These are phyloP conservation scores for Lonchura striata DNA, from an alignment of 2,113 vertebrate species.

Conservation along the genomic window DNA sequence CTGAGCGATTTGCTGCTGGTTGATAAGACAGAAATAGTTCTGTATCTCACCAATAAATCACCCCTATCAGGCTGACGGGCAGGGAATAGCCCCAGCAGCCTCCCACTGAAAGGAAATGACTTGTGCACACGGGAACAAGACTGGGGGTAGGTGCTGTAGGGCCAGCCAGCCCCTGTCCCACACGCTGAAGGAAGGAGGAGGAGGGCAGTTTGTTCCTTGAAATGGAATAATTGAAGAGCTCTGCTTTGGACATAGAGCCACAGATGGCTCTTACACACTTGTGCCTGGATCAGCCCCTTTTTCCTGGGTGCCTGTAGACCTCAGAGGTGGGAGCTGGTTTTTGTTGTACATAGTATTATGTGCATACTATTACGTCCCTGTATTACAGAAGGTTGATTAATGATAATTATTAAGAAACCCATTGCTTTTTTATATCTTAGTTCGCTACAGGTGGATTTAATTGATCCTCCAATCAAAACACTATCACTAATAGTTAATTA, in stretches of 20 bases:
- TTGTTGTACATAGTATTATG: background rate
- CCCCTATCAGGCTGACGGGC: background rate
- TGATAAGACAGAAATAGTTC: background rate
- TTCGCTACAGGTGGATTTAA: background rate
- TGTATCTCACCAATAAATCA: background rate
- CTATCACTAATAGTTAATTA: background rate
- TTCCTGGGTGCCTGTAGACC: background rate
- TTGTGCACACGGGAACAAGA: accelerated
- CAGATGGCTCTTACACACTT: background rate
- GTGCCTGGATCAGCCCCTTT: background rate
- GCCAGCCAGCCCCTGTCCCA: background rate
- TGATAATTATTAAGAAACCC: background rate
- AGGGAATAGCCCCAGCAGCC: background rate
- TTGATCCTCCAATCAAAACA: background rate
- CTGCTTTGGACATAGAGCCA: accelerated
- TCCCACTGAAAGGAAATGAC: background rate
- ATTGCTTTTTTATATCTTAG: background rate
- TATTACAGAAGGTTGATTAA: background rate
- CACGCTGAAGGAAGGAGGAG: background rate
- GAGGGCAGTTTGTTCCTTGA: background rate
- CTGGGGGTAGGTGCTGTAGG: accelerated
- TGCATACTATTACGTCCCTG: too few species aligned
- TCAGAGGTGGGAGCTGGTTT: background rate
- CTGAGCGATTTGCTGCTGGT: too few species aligned
- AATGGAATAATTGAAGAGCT: background rate